These are phyloP conservation scores for Antheraea yamamai DNA, from an alignment of 2,888 invertebrate genomes.

Conservation along the genomic window DNA sequence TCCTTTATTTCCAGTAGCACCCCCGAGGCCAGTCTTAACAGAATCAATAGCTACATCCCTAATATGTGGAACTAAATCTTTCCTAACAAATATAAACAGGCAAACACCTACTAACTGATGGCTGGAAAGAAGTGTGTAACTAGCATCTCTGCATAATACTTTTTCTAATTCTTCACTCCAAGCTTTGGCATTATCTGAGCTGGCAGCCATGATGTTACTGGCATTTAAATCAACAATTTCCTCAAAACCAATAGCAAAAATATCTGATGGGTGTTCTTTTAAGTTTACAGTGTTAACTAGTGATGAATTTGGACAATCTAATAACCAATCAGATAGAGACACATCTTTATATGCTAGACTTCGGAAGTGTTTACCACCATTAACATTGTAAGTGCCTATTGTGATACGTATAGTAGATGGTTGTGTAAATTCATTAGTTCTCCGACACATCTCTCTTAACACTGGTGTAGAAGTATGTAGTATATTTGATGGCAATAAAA, in stretches of 20 bases:
- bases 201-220: slow-evolving; percentile 97
- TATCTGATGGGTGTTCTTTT: slow-evolving; percentile 89
- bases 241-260: slow-evolving; percentile 99
- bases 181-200: slow-evolving; percentile 93
- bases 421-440: slow-evolving; percentile 89
- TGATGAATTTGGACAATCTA: slow-evolving; percentile 88
- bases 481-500: slow-evolving; percentile 92
- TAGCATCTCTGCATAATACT: slow-evolving; percentile 92
- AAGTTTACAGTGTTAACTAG: slow-evolving; percentile 73
- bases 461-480: slow-evolving; percentile 93
- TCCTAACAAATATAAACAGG: slow-evolving; percentile 95
- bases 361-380: slow-evolving; percentile 99
- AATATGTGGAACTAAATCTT: slow-evolving; percentile 93
- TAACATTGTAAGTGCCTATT: slow-evolving; percentile 99
- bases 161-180: slow-evolving; percentile 98
- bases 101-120: slow-evolving; percentile 99
- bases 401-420: slow-evolving; percentile 89
- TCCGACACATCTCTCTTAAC: slow-evolving; percentile 91
- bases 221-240: slow-evolving; percentile 99
- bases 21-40: slow-evolving; percentile 99
- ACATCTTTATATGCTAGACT: slow-evolving; percentile 97
- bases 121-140: slow-evolving; percentile 95
- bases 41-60: slow-evolving; percentile 96
- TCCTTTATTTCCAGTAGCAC: slow-evolving; percentile 98
- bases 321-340: slow-evolving; percentile 92